phyloP scores from a whole-genome alignment of 1,140 invertebrate genomes.

The Ostrea denselamellosa region DNA sequence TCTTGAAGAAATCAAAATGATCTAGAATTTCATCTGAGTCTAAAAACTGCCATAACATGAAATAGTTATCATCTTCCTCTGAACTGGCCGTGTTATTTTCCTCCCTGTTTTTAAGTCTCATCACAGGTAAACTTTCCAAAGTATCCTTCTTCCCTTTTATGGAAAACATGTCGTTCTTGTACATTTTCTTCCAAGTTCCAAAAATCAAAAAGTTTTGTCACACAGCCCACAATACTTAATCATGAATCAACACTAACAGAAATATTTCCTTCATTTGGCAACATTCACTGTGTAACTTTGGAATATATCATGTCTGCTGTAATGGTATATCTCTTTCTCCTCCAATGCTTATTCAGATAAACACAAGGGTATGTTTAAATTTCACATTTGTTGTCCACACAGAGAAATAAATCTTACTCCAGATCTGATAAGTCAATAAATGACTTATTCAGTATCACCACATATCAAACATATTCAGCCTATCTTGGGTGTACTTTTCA shows the following conservation, averaged over 20 bases:
- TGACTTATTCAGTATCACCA: background rate
- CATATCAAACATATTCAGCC: background rate
- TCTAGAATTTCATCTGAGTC: conserved; percentile 39
- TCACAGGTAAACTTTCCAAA: conserved; percentile 35
- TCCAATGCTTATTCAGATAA: conserved; percentile 9
- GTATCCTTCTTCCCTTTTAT: conserved; percentile 40
- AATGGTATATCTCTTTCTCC: conserved; percentile 10
- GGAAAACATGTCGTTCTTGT: conserved; percentile 45
- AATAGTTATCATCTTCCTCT: conserved; percentile 45
- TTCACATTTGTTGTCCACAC: conserved; percentile 30
- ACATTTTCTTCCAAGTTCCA: background rate
- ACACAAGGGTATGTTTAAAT: conserved; percentile 15
- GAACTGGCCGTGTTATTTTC: conserved; percentile 2
- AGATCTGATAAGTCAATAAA: conserved; percentile 25
- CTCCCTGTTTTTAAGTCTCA: background rate
- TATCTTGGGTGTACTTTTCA: background rate
- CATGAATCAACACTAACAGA: background rate
- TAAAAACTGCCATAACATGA: conserved; percentile 45
- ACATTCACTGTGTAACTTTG: background rate
- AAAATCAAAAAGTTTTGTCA: background rate
- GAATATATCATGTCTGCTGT: background rate
- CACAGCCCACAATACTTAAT: background rate
- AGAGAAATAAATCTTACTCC: conserved; percentile 30
- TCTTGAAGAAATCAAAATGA: conserved; percentile 52
- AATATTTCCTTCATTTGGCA: background rate